These are phyloP conservation scores for Atherix ibis DNA, from an alignment of 2,888 invertebrate genomes.

Conservation along the genomic window DNA sequence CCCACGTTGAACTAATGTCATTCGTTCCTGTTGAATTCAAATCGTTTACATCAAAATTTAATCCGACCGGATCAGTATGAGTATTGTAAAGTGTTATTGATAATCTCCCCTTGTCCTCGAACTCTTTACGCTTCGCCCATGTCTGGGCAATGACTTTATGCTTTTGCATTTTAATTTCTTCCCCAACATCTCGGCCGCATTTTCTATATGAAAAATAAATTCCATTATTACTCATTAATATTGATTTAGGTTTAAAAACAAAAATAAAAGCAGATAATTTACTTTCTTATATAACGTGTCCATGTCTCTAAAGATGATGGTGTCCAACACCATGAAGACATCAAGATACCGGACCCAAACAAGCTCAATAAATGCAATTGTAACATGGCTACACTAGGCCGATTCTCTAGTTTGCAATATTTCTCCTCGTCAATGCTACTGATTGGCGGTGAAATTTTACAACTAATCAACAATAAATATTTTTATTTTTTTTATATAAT, in stretches of 20 bases:
- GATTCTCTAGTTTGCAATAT: conserved; percentile 46
- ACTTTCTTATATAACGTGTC: conserved; percentile 73
- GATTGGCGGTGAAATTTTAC: conserved; percentile 26
- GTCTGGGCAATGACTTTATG: conserved; percentile 86
- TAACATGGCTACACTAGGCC: conserved; percentile 68
- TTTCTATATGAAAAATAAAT: no score
- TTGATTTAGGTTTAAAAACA: no score
- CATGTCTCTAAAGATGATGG: conserved; percentile 69
- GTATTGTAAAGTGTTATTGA: conserved; percentile 77
- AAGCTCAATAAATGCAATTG: conserved; percentile 69
- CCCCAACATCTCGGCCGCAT: conserved; percentile 50
- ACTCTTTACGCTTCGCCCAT: conserved; percentile 71
- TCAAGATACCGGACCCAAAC: conserved; percentile 70
- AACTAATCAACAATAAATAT: no score
- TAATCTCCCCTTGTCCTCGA: conserved; percentile 66
- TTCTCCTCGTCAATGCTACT: conserved; percentile 25
- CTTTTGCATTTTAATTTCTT: conserved; percentile 61
- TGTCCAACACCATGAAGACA: conserved; percentile 94
- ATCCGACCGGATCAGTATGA: conserved; percentile 79
- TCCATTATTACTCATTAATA: no score
- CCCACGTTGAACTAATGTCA: conserved; percentile 83
- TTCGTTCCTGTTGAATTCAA: conserved; percentile 61
- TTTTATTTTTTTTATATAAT: no score
- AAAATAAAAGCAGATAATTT: no score
- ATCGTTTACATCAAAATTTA: conserved; percentile 45